Conservation (phyloP, 2,113 vertebrate genomes). For the Rana temporaria region DNA sequence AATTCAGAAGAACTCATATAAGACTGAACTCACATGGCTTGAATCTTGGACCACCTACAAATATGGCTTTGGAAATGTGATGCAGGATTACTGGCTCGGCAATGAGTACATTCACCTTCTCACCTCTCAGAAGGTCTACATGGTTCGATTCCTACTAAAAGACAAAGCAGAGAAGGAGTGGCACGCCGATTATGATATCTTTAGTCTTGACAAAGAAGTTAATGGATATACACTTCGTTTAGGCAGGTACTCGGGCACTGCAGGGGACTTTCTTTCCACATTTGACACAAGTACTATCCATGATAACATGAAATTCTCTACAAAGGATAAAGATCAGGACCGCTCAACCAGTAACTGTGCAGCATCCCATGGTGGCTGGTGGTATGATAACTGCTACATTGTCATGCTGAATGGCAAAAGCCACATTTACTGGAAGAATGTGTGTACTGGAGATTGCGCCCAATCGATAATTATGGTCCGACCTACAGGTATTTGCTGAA, state of each 20-base stretch:
- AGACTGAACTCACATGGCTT: slow-evolving; percentile 51
- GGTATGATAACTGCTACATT: slow-evolving; percentile 66
- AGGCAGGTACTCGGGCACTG: slow-evolving; percentile 47
- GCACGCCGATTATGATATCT: slow-evolving; percentile 54
- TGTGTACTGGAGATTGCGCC: slow-evolving; percentile 58
- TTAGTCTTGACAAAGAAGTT: slow-evolving; percentile 28
- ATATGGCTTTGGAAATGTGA: slow-evolving; percentile 57
- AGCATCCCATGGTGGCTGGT: slow-evolving; percentile 66
- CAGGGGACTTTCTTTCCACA: slow-evolving; percentile 61
- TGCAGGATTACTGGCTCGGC: slow-evolving; percentile 47
- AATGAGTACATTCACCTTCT: slow-evolving; percentile 58
- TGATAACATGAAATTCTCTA: slow-evolving; percentile 69
- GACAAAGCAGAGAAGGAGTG: slow-evolving; percentile 6
- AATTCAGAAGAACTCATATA: slow-evolving; percentile 49
- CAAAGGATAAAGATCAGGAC: slow-evolving; percentile 64
- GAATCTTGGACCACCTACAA: slow-evolving; percentile 56
- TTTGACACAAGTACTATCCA: slow-evolving; percentile 63
- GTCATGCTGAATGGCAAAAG: slow-evolving; percentile 64
- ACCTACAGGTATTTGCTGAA: slow-evolving; percentile 68
- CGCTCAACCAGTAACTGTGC: slow-evolving; percentile 61
- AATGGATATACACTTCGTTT: slow-evolving; percentile 49
- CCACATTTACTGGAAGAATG: slow-evolving; percentile 60
- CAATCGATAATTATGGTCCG: slow-evolving; percentile 68
- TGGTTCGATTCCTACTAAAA: slow-evolving; percentile 54
- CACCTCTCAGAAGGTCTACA: slow-evolving; percentile 24